Evolutionary conservation across 2,113 vertebrate species (phyloP).

Genomic region (Menidia beryllina): DNA sequence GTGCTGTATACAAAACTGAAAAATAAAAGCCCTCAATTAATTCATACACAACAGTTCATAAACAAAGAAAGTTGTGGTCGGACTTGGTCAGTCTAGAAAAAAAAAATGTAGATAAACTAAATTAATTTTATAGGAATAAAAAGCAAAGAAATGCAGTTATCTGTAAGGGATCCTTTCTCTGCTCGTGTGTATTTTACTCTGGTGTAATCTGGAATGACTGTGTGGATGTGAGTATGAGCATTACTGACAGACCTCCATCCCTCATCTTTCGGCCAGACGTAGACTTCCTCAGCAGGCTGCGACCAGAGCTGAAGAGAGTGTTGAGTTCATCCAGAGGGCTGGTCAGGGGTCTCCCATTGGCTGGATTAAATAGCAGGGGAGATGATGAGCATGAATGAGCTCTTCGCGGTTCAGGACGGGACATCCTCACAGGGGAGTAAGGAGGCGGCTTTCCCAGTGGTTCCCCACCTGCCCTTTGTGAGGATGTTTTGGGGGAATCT

Average conservation of each 20-base stretch:
- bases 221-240: neutral
- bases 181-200: neutral
- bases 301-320: slow-evolving; percentile 93
- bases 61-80: neutral
- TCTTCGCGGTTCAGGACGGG: slow-evolving; percentile 85
- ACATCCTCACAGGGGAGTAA: slow-evolving; percentile 86
- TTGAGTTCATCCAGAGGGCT: slow-evolving; percentile 96
- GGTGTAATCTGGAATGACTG: neutral
- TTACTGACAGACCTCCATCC: slow-evolving; percentile 86
- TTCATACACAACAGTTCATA: neutral
- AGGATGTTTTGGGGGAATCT: slow-evolving; percentile 82
- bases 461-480: slow-evolving; percentile 73
- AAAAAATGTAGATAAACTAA: slow-evolving; percentile 29
- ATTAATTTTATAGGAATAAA: slow-evolving; percentile 24
- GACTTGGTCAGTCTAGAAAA: neutral
- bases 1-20: neutral
- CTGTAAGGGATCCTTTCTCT: neutral
- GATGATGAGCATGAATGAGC: slow-evolving; percentile 85
- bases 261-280: slow-evolving; percentile 90
- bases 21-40: neutral
- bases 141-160: neutral
- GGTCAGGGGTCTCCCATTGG: slow-evolving; percentile 86
- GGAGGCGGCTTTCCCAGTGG: slow-evolving; percentile 81
- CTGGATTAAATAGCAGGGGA: slow-evolving; percentile 87
- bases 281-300: slow-evolving; percentile 91